Percentiles rank a stretch among this genome's conserved stretches.
phyloP scores from a whole-genome alignment of 2,797 vertebrate genomes.

The Syngnathus acus region DNA sequence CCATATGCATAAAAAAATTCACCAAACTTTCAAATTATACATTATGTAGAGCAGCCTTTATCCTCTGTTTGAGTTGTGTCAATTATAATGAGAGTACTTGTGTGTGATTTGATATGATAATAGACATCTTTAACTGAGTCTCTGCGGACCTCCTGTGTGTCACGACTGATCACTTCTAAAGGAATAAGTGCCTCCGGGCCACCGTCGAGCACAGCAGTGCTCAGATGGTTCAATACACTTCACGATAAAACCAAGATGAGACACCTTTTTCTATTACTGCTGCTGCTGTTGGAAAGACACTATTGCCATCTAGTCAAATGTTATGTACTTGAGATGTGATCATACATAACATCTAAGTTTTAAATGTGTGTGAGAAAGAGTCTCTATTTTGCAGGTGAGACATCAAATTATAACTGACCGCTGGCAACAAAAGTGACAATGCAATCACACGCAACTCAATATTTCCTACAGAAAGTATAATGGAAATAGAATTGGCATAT shows the following conservation, averaged over 20 bases:
- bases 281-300: constrained; percentile 45
- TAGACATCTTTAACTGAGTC: constrained; percentile 67
- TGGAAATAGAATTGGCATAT: not conserved
- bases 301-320: constrained; percentile 59
- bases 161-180: constrained; percentile 59
- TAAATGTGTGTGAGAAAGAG: constrained; percentile 43
- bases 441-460: not conserved
- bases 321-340: constrained; percentile 60
- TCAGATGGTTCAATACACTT: constrained; percentile 67
- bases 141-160: constrained; percentile 55
- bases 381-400: constrained; percentile 14
- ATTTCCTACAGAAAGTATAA: not conserved
- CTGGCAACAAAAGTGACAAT: not conserved
- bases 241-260: constrained; percentile 65
- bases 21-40: constrained; percentile 68
- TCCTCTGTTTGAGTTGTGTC: constrained; percentile 63
- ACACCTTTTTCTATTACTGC: constrained; percentile 66
- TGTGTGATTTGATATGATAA: constrained; percentile 70
- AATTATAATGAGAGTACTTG: constrained; percentile 64
- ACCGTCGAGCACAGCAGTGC: constrained; percentile 51
- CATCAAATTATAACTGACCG: constrained; percentile 36
- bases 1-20: constrained; percentile 26
- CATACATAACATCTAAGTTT: constrained; percentile 55
- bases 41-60: constrained; percentile 63
- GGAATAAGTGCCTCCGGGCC: constrained; percentile 58